These are phyloP conservation scores for Dromius quadrimaculatus DNA, from an alignment of 2,888 invertebrate genomes.

Conservation along the genomic window DNA sequence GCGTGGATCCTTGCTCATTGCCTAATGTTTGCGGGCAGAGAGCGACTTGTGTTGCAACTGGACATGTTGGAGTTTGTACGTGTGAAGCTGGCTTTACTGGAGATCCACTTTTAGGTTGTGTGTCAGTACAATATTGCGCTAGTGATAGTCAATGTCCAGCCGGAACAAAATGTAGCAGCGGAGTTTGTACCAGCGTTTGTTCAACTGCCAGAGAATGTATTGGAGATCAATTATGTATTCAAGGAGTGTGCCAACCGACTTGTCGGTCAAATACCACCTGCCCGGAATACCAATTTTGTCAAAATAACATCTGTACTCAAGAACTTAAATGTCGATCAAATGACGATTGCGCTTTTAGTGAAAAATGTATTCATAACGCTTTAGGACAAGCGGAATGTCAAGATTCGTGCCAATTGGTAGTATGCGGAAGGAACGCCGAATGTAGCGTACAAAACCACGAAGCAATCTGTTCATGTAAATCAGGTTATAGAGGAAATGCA, in stretches of 20 bases:
- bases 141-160: constrained; percentile 85
- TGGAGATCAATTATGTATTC: constrained; percentile 86
- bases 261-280: constrained; percentile 85
- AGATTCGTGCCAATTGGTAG: constrained; percentile 79
- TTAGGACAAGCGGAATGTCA: constrained; percentile 83
- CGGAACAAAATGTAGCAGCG: constrained; percentile 86
- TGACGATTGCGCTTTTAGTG: constrained; percentile 79
- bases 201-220: constrained; percentile 87
- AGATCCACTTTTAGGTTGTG: constrained; percentile 87
- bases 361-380: constrained; percentile 78
- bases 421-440: constrained; percentile 86
- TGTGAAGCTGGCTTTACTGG: constrained; percentile 88
- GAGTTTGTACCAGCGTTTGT: constrained; percentile 84
- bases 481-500: constrained; percentile 81
- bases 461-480: constrained; percentile 81
- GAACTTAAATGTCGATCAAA: constrained; percentile 81
- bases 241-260: constrained; percentile 86
- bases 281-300: constrained; percentile 86
- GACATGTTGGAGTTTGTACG: constrained; percentile 86
- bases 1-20: constrained; percentile 84
- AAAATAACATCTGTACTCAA: constrained; percentile 86
- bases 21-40: constrained; percentile 86
- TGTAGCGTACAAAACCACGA: constrained; percentile 81
- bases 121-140: constrained; percentile 85
- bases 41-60: constrained; percentile 80